Percentiles rank a stretch among this genome's conserved stretches.
phyloP scores from a whole-genome alignment of 2,113 vertebrate species.

The Jaculus jaculus region DNA sequence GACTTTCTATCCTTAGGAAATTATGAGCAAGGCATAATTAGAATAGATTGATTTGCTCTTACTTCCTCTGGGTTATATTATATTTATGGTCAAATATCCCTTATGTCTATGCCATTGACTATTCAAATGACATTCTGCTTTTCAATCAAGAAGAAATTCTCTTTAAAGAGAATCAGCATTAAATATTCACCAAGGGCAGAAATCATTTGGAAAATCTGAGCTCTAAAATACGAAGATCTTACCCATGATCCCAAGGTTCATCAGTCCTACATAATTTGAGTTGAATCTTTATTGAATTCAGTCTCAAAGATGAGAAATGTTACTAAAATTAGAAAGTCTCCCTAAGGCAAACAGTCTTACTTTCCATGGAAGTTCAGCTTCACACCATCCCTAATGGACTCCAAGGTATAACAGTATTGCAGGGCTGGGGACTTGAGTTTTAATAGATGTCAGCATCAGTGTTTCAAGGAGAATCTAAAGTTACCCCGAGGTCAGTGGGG shows the following conservation, averaged over 20 bases:
- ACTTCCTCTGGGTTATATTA: constrained; percentile 62
- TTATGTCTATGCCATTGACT: constrained; percentile 44
- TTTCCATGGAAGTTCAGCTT: constrained; percentile 24
- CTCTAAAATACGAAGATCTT: constrained; percentile 54
- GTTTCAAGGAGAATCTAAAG: neutral
- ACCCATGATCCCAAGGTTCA: constrained; percentile 50
- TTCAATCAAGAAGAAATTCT: constrained; percentile 70
- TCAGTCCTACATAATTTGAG: constrained; percentile 55
- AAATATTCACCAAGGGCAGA: constrained; percentile 74
- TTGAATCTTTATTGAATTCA: constrained; percentile 61
- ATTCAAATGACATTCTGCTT: constrained; percentile 59
- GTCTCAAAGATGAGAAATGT: constrained; percentile 65
- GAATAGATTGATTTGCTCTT: constrained; percentile 37
- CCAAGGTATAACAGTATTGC: neutral
- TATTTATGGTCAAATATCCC: constrained; percentile 62
- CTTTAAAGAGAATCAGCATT: constrained; percentile 68
- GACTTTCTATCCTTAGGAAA: constrained; percentile 47
- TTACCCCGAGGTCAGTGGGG: constrained; percentile 30
- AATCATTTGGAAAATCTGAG: constrained; percentile 62
- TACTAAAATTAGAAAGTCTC: constrained; percentile 41
- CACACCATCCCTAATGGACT: neutral
- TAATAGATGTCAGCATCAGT: neutral
- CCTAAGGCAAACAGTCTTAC: constrained; percentile 27
- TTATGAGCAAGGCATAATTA: constrained; percentile 41
- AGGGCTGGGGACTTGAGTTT: neutral